Percentiles rank a stretch among this genome's conserved stretches.
These are phyloP conservation scores for Lepas anatifera DNA, from an alignment of 2,888 invertebrate genomes.

Conservation along the genomic window DNA sequence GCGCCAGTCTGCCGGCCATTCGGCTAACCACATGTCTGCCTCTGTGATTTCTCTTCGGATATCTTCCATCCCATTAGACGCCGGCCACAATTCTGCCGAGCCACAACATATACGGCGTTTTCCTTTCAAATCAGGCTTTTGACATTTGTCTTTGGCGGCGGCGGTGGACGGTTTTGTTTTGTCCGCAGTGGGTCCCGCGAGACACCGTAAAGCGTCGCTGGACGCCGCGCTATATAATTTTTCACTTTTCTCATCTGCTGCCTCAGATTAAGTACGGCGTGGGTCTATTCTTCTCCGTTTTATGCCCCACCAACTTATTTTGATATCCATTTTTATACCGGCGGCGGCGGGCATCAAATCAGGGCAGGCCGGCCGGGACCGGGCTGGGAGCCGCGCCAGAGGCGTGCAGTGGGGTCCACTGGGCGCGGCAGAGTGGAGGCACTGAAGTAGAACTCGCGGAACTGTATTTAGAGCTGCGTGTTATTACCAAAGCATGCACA, in stretches of 20 bases:
- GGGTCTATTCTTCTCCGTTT: constrained; percentile 8
- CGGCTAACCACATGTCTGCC: neutral
- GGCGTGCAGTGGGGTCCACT: too few relatives aligned
- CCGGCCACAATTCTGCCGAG: neutral
- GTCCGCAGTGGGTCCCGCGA: neutral
- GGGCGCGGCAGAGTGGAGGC: too few relatives aligned
- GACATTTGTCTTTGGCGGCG: neutral
- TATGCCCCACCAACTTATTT: constrained; percentile 10
- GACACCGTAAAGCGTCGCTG: neutral
- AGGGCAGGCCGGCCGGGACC: neutral
- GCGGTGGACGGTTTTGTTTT: constrained; percentile 3
- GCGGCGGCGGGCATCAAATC: constrained; percentile 6
- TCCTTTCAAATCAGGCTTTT: constrained; percentile 7
- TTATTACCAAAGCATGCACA: too few relatives aligned
- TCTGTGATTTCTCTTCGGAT: neutral
- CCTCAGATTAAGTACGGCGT: constrained; percentile 5
- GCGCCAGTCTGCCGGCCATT: neutral
- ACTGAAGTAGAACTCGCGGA: too few relatives aligned
- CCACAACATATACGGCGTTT: constrained; percentile 2
- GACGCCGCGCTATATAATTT: neutral
- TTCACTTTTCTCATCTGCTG: constrained; percentile 10
- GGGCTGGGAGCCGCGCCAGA: neutral
- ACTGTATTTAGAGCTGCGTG: too few relatives aligned
- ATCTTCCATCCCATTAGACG: neutral
- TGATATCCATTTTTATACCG: constrained; percentile 10